phyloP scores from a whole-genome alignment of 2,888 invertebrate species.

The Antheraea assamensis region DNA sequence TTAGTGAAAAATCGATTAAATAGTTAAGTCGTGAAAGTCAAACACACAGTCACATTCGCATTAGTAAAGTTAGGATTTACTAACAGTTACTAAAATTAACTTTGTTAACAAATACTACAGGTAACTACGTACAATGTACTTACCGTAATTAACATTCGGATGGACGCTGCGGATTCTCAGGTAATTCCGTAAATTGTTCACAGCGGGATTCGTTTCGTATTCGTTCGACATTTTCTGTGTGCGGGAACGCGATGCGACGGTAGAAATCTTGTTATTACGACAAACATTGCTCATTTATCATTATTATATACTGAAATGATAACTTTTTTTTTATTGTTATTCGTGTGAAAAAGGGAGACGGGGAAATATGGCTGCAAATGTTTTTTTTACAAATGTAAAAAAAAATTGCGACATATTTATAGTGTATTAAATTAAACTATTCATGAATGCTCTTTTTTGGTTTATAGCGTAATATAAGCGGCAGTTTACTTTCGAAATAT shows the following conservation, averaged over 20 bases:
- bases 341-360: constrained; percentile 1
- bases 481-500: too few species aligned
- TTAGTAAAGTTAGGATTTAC: neutral
- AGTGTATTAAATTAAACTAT: too few species aligned
- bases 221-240: constrained; percentile 46
- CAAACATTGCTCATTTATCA: neutral
- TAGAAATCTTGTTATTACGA: neutral
- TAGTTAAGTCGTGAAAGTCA: too few species aligned
- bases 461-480: too few species aligned
- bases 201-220: constrained; percentile 69
- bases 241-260: neutral
- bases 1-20: too few species aligned
- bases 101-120: neutral
- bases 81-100: neutral
- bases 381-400: neutral
- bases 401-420: too few species aligned
- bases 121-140: constrained; percentile 17
- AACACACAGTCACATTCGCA: too few species aligned
- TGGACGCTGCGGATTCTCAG: constrained; percentile 88
- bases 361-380: neutral
- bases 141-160: constrained; percentile 89
- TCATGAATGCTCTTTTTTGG: too few species aligned
- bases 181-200: constrained; percentile 87
- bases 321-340: neutral
- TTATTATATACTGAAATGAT: neutral